phyloP scores from a whole-genome alignment of 30 jellyfish, hydroid and myxozoan species.

The Chrysaora quinquecirrha region DNA sequence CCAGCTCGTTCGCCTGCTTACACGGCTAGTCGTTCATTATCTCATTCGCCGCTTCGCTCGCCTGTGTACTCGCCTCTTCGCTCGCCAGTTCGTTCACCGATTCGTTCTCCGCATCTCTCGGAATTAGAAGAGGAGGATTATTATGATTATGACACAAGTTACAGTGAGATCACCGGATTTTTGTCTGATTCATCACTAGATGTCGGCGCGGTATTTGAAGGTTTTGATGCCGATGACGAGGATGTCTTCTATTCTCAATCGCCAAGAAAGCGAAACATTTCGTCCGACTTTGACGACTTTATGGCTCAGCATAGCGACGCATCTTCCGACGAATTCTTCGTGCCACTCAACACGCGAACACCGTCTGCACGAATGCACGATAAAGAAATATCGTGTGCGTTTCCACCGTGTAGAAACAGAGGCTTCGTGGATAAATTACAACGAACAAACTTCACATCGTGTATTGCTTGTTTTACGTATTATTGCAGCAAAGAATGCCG shows the following conservation, averaged over 20 bases:
- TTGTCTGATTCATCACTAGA: conserved; percentile 68
- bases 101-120: conserved; percentile 68
- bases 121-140: conserved; percentile 50
- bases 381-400: conserved; percentile 67
- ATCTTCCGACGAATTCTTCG: conserved; percentile 72
- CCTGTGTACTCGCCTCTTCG: conserved; percentile 55
- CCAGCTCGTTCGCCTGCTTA: conserved; percentile 32
- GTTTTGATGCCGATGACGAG: conserved; percentile 70
- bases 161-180: conserved; percentile 67
- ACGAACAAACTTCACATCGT: conserved; percentile 77
- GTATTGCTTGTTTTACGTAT: conserved; percentile 96
- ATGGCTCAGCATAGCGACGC: conserved; percentile 64
- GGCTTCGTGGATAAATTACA: conserved; percentile 73
- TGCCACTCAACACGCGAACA: conserved; percentile 31
- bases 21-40: conserved; percentile 3
- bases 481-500: conserved; percentile 95
- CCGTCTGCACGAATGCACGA: conserved; percentile 48
- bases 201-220: conserved; percentile 43
- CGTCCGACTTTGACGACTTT: conserved; percentile 76
- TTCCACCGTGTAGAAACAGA: conserved; percentile 76
- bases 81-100: conserved; percentile 56
- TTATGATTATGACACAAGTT: conserved; percentile 59
- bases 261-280: conserved; percentile 37
- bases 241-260: conserved; percentile 55
- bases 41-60: conserved; percentile 35